phyloP scores from a whole-genome alignment of 2,113 vertebrate species.

The Mus spicilegus region DNA sequence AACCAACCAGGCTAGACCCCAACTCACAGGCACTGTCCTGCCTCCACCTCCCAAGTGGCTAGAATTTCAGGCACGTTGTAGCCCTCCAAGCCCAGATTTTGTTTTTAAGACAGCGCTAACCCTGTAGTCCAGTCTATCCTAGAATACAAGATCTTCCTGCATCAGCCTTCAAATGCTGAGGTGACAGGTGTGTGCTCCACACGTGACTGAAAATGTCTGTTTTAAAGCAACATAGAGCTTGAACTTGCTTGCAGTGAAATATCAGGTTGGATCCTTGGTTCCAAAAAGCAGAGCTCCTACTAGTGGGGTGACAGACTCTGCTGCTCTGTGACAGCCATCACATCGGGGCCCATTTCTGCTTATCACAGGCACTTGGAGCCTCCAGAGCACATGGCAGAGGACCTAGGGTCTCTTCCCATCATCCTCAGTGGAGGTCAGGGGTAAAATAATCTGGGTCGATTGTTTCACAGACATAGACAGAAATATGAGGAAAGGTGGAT shows the following conservation, averaged over 20 bases:
- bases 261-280: not conserved
- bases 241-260: not conserved
- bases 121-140: not conserved
- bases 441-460: not conserved
- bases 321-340: not conserved
- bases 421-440: not conserved
- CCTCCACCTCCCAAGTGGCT: not conserved
- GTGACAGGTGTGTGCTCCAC: not conserved
- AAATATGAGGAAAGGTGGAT: not conserved
- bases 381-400: not conserved
- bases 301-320: too few relatives aligned
- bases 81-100: not conserved
- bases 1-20: not conserved
- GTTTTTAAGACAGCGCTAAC: not conserved
- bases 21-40: not conserved
- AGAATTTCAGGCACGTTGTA: not conserved
- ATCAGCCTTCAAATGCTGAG: not conserved
- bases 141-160: not conserved
- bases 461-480: not conserved
- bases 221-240: not conserved
- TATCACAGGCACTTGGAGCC: not conserved
- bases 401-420: not conserved
- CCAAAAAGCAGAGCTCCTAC: not conserved
- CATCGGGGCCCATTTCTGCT: too few relatives aligned
- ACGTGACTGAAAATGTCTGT: not conserved